Conservation (phyloP, 1,140 invertebrate species). For the Drosophila bifasciata region DNA sequence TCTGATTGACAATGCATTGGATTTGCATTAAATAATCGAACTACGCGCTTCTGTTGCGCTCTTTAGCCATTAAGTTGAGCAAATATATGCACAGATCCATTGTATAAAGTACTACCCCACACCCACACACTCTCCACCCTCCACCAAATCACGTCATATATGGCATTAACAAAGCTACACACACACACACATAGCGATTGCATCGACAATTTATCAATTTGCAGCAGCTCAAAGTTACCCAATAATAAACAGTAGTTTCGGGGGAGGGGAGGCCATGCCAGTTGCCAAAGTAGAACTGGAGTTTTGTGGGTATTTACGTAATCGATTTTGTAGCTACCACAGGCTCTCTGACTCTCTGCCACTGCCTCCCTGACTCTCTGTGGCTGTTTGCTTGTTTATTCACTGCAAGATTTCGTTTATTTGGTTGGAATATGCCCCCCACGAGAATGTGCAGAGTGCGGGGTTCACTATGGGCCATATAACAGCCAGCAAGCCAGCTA, state of each 20-base stretch:
- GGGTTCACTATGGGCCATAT: slow-evolving; percentile 19
- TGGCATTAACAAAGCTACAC: slow-evolving; percentile 4
- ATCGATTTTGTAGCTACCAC: slow-evolving; percentile 52
- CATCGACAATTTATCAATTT: slow-evolving; percentile 37
- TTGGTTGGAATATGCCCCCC: slow-evolving; percentile 36
- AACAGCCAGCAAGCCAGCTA: background rate
- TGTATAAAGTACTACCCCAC: slow-evolving; percentile 14
- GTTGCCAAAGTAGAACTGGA: slow-evolving; percentile 13
- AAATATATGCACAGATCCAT: slow-evolving; percentile 58
- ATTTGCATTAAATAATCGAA: slow-evolving; percentile 80
- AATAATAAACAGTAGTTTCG: slow-evolving; percentile 44
- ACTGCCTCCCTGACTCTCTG: too few species aligned
- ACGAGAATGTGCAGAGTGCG: too few species aligned
- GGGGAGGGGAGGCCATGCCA: background rate
- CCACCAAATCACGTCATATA: slow-evolving; percentile 26
- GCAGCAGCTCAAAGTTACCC: slow-evolving; percentile 28
- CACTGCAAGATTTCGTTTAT: slow-evolving; percentile 27
- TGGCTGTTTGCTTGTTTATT: slow-evolving; percentile 28
- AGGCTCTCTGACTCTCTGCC: too few species aligned
- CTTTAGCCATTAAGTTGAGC: slow-evolving; percentile 60
- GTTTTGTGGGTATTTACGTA: slow-evolving; percentile 48
- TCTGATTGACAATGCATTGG: slow-evolving; percentile 71
- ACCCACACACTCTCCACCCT: too few species aligned
- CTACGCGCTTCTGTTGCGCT: slow-evolving; percentile 43
- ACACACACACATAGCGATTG: slow-evolving; percentile 2